A percentile compares a stretch with the other conserved stretches of the same genome.
Evolutionary conservation across 1,140 invertebrate genomes (phyloP).

Genomic region (Aphaenogaster ashmeadi): DNA sequence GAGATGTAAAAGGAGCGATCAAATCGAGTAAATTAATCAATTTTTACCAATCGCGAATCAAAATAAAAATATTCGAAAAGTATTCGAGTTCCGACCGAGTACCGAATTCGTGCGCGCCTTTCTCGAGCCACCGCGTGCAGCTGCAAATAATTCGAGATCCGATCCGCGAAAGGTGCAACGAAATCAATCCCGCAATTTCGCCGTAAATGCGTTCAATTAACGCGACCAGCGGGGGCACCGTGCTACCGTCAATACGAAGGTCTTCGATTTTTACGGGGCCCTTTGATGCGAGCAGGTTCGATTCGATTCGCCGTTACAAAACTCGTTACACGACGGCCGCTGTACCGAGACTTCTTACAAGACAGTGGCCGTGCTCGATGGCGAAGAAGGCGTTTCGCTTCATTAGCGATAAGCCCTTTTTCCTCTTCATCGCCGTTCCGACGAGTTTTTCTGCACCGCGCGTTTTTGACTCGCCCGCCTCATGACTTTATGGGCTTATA

Average conservation of each 20-base stretch:
- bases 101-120: not conserved
- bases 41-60: not conserved
- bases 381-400: slow-evolving; percentile 81
- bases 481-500: slow-evolving; percentile 74
- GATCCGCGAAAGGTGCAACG: slow-evolving; percentile 29
- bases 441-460: slow-evolving; percentile 75
- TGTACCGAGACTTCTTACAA: slow-evolving; percentile 78
- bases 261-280: slow-evolving; percentile 70
- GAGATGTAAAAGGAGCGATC: not conserved
- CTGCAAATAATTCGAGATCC: slow-evolving; percentile 36
- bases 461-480: slow-evolving; percentile 74
- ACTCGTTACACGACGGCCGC: slow-evolving; percentile 79
- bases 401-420: slow-evolving; percentile 82
- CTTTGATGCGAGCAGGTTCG: slow-evolving; percentile 68
- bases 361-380: slow-evolving; percentile 77
- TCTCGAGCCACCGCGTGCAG: not conserved
- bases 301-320: slow-evolving; percentile 82
- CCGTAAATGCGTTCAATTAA: slow-evolving; percentile 73
- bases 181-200: slow-evolving; percentile 63
- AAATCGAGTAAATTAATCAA: not conserved
- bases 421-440: slow-evolving; percentile 71
- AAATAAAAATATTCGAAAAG: slow-evolving; percentile 4
- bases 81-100: not conserved
- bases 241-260: slow-evolving; percentile 73
- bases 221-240: slow-evolving; percentile 48